Evolutionary conservation across 2,797 vertebrate genomes (phyloP).

Genomic region (Capromys pilorides): DNA sequence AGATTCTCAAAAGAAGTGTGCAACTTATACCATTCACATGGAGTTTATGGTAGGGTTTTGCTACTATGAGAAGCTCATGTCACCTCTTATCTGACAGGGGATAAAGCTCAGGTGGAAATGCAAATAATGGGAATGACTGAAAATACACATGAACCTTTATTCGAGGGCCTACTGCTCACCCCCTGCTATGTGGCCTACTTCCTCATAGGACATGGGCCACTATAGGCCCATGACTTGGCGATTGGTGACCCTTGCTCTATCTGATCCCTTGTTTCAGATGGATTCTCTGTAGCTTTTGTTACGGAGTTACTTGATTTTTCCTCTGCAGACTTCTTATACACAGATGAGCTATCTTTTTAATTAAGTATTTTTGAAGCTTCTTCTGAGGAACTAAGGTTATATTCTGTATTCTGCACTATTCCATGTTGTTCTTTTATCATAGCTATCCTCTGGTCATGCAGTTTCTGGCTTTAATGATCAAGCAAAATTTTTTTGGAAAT

Average conservation of each 20-base stretch:
- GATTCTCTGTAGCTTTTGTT: not conserved
- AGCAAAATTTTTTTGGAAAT: constrained; percentile 40
- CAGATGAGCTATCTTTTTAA: not conserved
- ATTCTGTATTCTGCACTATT: not conserved
- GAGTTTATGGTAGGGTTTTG: not conserved
- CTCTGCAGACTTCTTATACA: not conserved
- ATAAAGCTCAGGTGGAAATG: not conserved
- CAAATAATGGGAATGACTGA: not conserved
- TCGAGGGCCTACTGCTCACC: not conserved
- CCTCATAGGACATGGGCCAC: not conserved
- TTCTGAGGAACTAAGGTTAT: not conserved
- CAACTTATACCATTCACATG: not conserved
- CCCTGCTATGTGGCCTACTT: not conserved
- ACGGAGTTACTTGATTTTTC: not conserved
- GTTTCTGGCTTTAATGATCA: constrained; percentile 14
- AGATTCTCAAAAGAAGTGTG: not conserved
- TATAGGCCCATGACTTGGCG: not conserved
- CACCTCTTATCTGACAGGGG: not conserved
- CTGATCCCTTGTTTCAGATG: not conserved
- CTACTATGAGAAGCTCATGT: not conserved
- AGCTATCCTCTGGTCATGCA: not conserved
- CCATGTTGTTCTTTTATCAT: not conserved
- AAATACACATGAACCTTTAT: not conserved
- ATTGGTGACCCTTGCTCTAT: too few relatives aligned
- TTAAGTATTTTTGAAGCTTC: constrained; percentile 24